These are phyloP conservation scores for Mastacembelus armatus DNA, from an alignment of 2,797 vertebrate genomes.

Conservation along the genomic window DNA sequence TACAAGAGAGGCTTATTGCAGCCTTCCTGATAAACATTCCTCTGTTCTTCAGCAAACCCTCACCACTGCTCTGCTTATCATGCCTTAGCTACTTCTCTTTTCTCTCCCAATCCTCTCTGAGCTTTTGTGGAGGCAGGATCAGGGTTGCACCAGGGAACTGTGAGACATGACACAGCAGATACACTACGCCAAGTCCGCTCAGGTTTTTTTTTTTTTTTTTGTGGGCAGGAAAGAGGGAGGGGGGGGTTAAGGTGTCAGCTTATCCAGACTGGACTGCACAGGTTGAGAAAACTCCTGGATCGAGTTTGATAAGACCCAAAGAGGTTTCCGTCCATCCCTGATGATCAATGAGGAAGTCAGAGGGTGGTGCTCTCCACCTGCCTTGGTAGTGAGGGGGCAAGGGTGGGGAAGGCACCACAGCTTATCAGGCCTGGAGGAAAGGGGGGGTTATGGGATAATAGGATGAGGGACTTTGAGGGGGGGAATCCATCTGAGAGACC, in stretches of 20 bases:
- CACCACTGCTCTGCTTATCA: slow-evolving; percentile 51
- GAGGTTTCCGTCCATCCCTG: slow-evolving; percentile 79
- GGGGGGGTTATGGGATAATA: neutral
- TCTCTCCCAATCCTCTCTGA: slow-evolving; percentile 53
- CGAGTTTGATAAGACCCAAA: slow-evolving; percentile 67
- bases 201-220: too few species aligned
- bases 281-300: slow-evolving; percentile 77
- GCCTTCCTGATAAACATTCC: slow-evolving; percentile 77
- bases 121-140: slow-evolving; percentile 44
- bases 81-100: slow-evolving; percentile 49
- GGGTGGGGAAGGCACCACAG: slow-evolving; percentile 70
- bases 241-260: slow-evolving; percentile 69
- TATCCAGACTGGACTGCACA: slow-evolving; percentile 85
- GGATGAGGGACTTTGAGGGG: slow-evolving; percentile 31
- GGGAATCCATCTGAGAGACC: slow-evolving; percentile 39
- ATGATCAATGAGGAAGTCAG: slow-evolving; percentile 79
- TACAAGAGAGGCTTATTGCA: slow-evolving; percentile 70
- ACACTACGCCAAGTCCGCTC: slow-evolving; percentile 38
- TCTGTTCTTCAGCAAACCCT: slow-evolving; percentile 74
- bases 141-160: slow-evolving; percentile 43
- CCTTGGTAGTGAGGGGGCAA: slow-evolving; percentile 14
- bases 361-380: slow-evolving; percentile 67
- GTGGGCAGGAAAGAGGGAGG: neutral
- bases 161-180: slow-evolving; percentile 49
- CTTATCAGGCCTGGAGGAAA: slow-evolving; percentile 83